Evolutionary conservation across 2,113 vertebrate genomes (phyloP), one percentile per base, ranked within the genome.

Genomic region (Dicerorhinus sumatrensis): DNA sequence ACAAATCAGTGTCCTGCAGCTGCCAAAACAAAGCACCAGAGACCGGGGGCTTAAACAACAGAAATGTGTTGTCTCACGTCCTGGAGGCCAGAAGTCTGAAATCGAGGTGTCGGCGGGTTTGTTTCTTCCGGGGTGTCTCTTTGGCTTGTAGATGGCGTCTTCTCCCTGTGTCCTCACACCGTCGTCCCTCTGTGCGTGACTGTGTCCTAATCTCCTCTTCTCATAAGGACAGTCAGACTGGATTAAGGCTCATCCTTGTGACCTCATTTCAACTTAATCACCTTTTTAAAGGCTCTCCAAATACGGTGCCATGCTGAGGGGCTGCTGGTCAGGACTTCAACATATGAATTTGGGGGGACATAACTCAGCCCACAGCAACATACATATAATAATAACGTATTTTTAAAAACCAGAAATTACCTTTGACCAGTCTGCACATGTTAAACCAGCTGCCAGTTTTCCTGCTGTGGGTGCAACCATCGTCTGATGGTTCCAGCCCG

Each of bases 1-100:
- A 5, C 0, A 23, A 1, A 3, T 56, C 72, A 17, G 39, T 3
- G 73, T 13, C 75, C 73, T 21, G 17, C 0, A 1, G 60, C 46
- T 6, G 6, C 60, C 5, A 16, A 6, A 31, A 21, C 60, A 6
- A 3, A 79, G 11, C 8, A 29, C 46, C 36, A 9, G 33, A 39
- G 14, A 8, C 33, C 3, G 0, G 8, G 62, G 1, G 20, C 12
- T 42, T 29, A 27, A 18, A n/a, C 29, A 23, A 2, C 54, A 46
- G 86, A 10, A 25, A 4, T 31, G 0, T 6, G 17, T 0, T 2
- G 21, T 21, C 72, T 10, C 17, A 21, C 9, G 56, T 62, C 31
- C 56, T 18, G 31, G 56, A 48, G 14, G 13, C 70, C 29, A 10
- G 70, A 62, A 62, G 9, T 9, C 86, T 0, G 56, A 27, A 58